phyloP scores from a whole-genome alignment of 2,113 vertebrate species.

The Sapayoa aenigma region DNA sequence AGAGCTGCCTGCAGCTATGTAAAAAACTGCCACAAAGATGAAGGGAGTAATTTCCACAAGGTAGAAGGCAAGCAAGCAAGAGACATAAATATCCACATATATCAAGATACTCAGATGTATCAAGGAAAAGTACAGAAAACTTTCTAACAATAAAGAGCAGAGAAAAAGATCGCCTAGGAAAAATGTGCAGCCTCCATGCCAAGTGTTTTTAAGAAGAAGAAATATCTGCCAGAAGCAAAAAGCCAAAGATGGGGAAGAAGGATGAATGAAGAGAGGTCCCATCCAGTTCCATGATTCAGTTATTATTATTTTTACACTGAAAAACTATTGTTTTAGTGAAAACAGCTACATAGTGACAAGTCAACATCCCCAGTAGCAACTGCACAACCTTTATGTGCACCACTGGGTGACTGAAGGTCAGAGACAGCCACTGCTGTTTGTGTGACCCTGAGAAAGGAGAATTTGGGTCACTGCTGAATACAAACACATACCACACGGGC shows the following conservation, averaged over 20 bases:
- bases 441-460: not conserved
- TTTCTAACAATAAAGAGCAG: not conserved
- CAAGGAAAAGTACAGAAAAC: not conserved
- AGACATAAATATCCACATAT: not conserved
- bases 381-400: not conserved
- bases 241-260: not conserved
- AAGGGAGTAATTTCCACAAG: not conserved
- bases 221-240: not conserved
- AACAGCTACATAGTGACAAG: not conserved
- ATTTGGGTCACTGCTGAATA: not conserved
- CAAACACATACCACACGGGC: not conserved
- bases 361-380: not conserved
- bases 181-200: not conserved
- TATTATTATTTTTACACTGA: not conserved
- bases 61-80: not conserved
- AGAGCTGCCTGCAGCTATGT: not conserved
- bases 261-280: not conserved
- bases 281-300: not conserved
- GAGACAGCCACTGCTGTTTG: not conserved
- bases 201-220: not conserved
- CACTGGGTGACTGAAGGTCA: not conserved
- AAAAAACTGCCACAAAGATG: not conserved
- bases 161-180: not conserved
- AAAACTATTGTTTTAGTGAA: not conserved
- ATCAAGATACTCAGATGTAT: not conserved